These are phyloP conservation scores for Botia kubotai DNA, from an alignment of 2,797 vertebrate genomes.

Conservation along the genomic window DNA sequence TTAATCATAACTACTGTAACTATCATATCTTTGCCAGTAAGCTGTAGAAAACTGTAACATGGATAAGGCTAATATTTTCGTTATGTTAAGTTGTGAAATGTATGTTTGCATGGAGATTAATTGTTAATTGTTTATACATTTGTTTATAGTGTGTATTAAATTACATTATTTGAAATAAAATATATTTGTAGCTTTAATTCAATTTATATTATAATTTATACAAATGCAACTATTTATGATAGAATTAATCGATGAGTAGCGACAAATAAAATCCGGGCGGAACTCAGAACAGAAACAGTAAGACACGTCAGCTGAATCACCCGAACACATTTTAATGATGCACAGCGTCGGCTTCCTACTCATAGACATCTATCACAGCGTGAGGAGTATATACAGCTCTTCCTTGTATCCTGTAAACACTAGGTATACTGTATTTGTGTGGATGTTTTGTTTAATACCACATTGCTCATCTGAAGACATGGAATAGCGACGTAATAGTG, in stretches of 20 bases:
- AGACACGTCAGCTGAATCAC: constrained; percentile 79
- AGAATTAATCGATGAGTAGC: background rate
- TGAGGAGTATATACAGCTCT: constrained; percentile 4
- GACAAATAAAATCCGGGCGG: constrained; percentile 46
- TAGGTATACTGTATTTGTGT: constrained; percentile 9
- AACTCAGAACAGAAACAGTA: constrained; percentile 61
- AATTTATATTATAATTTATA: too few relatives aligned
- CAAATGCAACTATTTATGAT: too few relatives aligned
- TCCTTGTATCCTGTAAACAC: constrained; percentile 50
- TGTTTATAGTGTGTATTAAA: too few relatives aligned
- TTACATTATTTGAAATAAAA: too few relatives aligned
- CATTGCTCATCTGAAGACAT: background rate
- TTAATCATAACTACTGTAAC: background rate
- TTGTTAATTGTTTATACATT: too few relatives aligned
- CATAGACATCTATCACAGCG: too few relatives aligned
- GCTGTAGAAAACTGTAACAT: background rate
- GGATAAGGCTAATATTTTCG: background rate
- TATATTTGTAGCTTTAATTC: too few relatives aligned
- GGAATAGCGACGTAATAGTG: background rate
- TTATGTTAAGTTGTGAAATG: too few relatives aligned
- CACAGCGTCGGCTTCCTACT: constrained; percentile 57
- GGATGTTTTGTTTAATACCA: background rate
- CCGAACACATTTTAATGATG: constrained; percentile 71
- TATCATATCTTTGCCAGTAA: background rate
- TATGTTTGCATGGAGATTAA: too few relatives aligned